Evolutionary conservation across 2,888 invertebrate genomes (phyloP).

Genomic region (Cantharis rufa): DNA sequence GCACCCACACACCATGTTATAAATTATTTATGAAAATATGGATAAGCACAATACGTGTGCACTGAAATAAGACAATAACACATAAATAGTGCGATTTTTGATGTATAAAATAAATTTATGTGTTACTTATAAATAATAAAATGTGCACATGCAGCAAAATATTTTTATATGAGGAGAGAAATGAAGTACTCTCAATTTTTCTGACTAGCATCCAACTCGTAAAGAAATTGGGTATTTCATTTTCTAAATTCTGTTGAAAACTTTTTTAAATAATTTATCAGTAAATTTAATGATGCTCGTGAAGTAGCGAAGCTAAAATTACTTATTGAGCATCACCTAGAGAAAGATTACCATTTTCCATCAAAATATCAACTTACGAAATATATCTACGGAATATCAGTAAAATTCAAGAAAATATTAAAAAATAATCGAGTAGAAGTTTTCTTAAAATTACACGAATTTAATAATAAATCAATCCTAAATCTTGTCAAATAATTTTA

Average conservation of each 20-base stretch:
- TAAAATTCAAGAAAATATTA: neutral
- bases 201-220: neutral
- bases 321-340: neutral
- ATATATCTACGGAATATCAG: neutral
- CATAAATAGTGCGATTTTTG: neutral
- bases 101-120: neutral
- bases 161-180: neutral
- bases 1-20: slow-evolving; percentile 21
- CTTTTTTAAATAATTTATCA: neutral
- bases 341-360: neutral
- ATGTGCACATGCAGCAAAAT: neutral
- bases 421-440: neutral
- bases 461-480: neutral
- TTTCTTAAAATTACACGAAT: neutral
- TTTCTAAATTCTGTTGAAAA: neutral
- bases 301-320: neutral
- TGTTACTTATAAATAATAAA: neutral
- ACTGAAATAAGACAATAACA: neutral
- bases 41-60: slow-evolving; percentile 2
- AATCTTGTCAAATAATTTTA: neutral
- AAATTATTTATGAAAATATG: slow-evolving; percentile 29
- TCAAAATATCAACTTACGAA: neutral
- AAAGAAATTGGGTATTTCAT: neutral
- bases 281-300: neutral
- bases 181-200: neutral